Evolutionary conservation across 64 coral and sea anemone species (phyloP).

Genomic region (Montipora cactus): DNA sequence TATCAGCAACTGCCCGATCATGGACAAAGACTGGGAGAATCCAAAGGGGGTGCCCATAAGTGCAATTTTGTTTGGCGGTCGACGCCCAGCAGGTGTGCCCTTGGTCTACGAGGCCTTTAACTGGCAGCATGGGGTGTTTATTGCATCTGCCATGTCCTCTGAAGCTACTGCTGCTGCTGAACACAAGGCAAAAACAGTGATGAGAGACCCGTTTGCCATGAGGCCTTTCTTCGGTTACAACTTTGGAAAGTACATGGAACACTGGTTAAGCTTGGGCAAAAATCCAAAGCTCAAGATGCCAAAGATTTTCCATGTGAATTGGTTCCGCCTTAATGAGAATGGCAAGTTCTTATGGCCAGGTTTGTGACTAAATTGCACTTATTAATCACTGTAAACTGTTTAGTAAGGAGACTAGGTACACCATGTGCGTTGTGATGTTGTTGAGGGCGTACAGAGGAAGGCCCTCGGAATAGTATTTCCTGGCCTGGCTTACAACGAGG

Average conservation of each 20-base stretch:
- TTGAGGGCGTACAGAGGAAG: too few relatives aligned
- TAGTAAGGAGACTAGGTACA: too few relatives aligned
- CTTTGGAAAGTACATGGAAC: conserved; percentile 87
- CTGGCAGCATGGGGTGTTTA: conserved; percentile 95
- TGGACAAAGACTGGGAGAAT: conserved; percentile 94
- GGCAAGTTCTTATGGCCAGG: conserved; percentile 94
- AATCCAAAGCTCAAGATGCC: conserved; percentile 74
- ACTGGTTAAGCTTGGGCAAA: conserved; percentile 85
- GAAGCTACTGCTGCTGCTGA: conserved; percentile 94
- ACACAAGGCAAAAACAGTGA: conserved; percentile 78
- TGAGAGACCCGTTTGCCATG: conserved; percentile 97
- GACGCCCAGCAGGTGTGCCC: conserved; percentile 84
- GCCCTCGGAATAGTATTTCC: too few relatives aligned
- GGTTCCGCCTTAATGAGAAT: conserved; percentile 83
- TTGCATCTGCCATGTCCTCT: conserved; percentile 88
- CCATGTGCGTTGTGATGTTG: too few relatives aligned
- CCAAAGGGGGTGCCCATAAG: conserved; percentile 90
- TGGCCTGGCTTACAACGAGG: too few relatives aligned
- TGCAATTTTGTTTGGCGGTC: conserved; percentile 87
- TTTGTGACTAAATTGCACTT: conserved; percentile 9
- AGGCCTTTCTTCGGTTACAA: conserved; percentile 97
- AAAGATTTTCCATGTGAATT: conserved; percentile 94
- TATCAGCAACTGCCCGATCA: conserved; percentile 79
- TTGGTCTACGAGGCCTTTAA: conserved; percentile 92
- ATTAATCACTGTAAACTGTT: too few relatives aligned